Base-by-base conservation (phyloP, 1,140 invertebrate species). In the Drosophila virilis region DNA sequence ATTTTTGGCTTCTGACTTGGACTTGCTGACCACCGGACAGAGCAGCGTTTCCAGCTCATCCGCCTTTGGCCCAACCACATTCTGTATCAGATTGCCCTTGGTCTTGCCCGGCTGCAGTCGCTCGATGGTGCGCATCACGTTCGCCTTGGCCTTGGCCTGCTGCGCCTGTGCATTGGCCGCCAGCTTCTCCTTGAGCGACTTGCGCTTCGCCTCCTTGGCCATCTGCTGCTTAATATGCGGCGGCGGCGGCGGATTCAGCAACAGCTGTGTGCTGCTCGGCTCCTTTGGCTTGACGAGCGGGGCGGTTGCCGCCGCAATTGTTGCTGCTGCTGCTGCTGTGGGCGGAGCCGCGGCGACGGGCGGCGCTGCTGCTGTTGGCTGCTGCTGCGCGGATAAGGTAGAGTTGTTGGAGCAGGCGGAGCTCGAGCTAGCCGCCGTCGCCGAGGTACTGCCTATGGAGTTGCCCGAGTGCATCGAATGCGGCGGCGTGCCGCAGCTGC, bases 101-200 rank as follows among this genome's bases (percentile, higher is more conserved):
- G 96, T 95, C 93, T 97, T 97, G 5, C 96, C 96, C 8, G 96
- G 96, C 80, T 97, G 96, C 22, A 97, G 91, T 46, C 96, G 93
- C 67, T 97, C 96, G 62, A 97, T 97, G 1, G 96, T 97, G 70
- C 96, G 93, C 91, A 97, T 96, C 55, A 96, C 93, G 92, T 97
- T 96, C 78, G 95, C 94, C 88, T 95, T 94, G 90, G 95, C 94
- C 8, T 93, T 79, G 7, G 83, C 74, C 60, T 92, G 91, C 54
- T 84, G 80, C 4, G 85, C 85, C n/a, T 84, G 85, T 0, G 77
- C 86, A 0, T 55, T 74, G 1, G 71, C 69, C 22, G 80, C 79
- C 9, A 88, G 70, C 48, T 92, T 92, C 10, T 92, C 91, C 33
- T 92, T 92, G 7, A 91, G 50, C 6, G 58, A 89, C 43, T 92